These are phyloP conservation scores for Fragum sueziense DNA, from an alignment of 2,888 invertebrate genomes.

Conservation along the genomic window DNA sequence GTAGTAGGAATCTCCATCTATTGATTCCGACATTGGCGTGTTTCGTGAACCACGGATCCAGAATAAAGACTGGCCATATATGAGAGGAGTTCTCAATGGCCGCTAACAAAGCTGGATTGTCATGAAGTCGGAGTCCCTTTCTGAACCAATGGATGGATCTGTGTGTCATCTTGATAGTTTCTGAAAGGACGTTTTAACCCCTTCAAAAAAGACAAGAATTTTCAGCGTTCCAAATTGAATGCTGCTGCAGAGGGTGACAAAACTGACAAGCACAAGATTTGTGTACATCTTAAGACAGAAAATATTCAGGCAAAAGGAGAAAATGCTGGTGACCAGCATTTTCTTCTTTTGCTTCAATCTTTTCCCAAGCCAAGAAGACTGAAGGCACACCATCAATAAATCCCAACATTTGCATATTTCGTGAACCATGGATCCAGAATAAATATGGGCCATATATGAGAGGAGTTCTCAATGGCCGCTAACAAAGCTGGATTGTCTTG, in stretches of 20 bases:
- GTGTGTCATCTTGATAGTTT: slow-evolving; percentile 49
- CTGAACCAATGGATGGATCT: slow-evolving; percentile 92
- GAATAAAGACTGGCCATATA: slow-evolving; percentile 92
- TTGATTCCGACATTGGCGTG: slow-evolving; percentile 93
- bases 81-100: slow-evolving; percentile 89
- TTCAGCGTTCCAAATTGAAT: no score
- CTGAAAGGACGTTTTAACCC: no score
- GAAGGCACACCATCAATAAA: slow-evolving; percentile 90
- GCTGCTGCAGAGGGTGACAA: no score
- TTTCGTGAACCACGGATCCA: slow-evolving; percentile 95
- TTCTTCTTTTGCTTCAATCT: no score
- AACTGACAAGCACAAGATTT: no score
- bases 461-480: slow-evolving; percentile 88
- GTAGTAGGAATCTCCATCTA: slow-evolving; percentile 90
- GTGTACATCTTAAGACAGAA: no score
- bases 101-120: slow-evolving; percentile 91
- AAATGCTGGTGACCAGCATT: no score
- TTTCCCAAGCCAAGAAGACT: no score
- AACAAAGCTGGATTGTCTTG: slow-evolving; percentile 93
- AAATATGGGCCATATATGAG: slow-evolving; percentile 92
- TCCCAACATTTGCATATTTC: slow-evolving; percentile 92
- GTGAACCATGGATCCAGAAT: slow-evolving; percentile 95
- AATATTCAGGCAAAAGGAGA: no score
- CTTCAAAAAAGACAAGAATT: no score
- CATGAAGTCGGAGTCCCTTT: slow-evolving; percentile 92